Evolutionary conservation across 2,113 vertebrate species (phyloP), one percentile per base, ranked within the genome.

Genomic region (Limanda limanda): DNA sequence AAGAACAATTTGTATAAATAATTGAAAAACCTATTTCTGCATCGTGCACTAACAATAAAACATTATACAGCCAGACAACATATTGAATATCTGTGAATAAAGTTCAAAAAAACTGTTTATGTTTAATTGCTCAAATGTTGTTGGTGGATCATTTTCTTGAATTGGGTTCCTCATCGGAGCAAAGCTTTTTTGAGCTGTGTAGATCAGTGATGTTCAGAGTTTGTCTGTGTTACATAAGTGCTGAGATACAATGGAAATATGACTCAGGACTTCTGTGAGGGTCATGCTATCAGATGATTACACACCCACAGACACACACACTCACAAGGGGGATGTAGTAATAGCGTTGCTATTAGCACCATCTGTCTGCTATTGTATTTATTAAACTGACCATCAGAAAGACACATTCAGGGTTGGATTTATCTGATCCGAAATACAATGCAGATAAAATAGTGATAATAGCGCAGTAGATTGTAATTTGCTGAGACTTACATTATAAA

Each of bases 261-360:
- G 83, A 87, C 31, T 88, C 73, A 79, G 60, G 54, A 40, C 40
- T 67, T 69, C 25, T 60, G 24, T 76, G 63, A 75, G 47, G 35
- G 14, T 79, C 71, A 77, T n/a, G 20, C 65, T 85, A 5, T 86
- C 88, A 86, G 83, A 75, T 55, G 83, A 90, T 89, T 87, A n/a
- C 47, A 7, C 47, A 17, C 45, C 15, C 2, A 14, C 47, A 17
- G 11, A 47, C 2, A 14, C 47, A 18, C 47, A 18, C 47, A 51
- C 40, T 42, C 40, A 42, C 11, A 51, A 18, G 4, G 7, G 18
- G 1, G 7, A 8, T 18, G 14, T 17, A 18, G 47, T 15, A 51
- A 18, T 2, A 18, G 18, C 2, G 45, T 47, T 13, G 17, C 45
- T 47, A 12, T 14, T 47, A 47, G 45, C 45, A 17, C 45, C 45